These are phyloP conservation scores for Pao palembangensis DNA, from an alignment of 2,113 vertebrate genomes.

Conservation along the genomic window DNA sequence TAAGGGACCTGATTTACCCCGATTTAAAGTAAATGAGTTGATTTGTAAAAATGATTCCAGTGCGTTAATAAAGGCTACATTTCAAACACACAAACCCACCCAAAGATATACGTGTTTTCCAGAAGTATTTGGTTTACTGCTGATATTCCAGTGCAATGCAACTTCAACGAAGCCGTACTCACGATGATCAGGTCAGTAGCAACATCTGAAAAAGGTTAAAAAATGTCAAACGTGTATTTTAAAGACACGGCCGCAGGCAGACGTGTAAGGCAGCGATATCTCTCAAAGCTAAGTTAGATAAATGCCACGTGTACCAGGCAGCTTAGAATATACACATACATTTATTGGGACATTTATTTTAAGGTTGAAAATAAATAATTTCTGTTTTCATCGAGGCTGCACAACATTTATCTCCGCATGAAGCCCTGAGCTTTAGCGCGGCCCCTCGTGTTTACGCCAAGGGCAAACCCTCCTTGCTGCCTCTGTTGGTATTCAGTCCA, in stretches of 20 bases:
- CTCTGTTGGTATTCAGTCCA: constrained; percentile 46
- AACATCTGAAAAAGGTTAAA: neutral
- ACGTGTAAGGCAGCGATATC: constrained; percentile 3
- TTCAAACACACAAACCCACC: neutral
- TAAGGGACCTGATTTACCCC: too few relatives aligned
- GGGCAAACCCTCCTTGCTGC: constrained; percentile 40
- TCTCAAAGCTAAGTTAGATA: constrained; percentile 29
- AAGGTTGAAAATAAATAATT: neutral
- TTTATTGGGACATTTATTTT: constrained; percentile 23
- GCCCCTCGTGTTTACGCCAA: constrained; percentile 50
- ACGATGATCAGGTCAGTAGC: too few relatives aligned
- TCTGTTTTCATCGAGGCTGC: constrained; percentile 21
- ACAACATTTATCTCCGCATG: constrained; percentile 37
- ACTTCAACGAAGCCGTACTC: too few relatives aligned
- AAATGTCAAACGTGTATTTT: constrained; percentile 10
- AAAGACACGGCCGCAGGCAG: neutral
- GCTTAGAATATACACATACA: constrained; percentile 6
- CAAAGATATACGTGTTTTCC: neutral
- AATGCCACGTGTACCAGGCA: constrained; percentile 20
- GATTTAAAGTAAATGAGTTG: neutral
- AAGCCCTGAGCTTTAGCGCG: constrained; percentile 53
- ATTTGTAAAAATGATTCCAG: neutral
- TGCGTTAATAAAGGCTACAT: neutral
- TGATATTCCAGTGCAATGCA: too few relatives aligned
- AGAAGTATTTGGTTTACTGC: constrained; percentile 12